phyloP scores from a whole-genome alignment of 2,797 vertebrate genomes.

The Crypturellus tataupa region DNA sequence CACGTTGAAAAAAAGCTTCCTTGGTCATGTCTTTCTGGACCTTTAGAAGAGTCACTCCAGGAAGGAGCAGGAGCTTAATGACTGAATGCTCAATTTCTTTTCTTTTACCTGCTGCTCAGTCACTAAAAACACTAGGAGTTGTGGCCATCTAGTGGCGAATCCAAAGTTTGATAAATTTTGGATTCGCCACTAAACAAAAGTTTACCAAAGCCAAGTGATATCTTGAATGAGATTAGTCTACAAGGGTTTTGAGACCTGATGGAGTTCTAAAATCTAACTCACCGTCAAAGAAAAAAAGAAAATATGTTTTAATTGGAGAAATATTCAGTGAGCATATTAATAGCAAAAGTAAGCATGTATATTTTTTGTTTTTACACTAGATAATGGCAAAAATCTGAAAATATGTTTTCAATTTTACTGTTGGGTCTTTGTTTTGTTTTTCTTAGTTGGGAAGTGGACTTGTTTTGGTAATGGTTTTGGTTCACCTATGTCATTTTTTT shows the following conservation, averaged over 20 bases:
- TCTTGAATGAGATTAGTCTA: background rate
- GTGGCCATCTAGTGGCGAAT: conserved; percentile 75
- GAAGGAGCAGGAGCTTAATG: background rate
- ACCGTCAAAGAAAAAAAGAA: background rate
- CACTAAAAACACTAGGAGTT: background rate
- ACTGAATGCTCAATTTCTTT: background rate
- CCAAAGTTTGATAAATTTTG: background rate
- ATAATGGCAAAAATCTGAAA: background rate
- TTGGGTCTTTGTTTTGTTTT: background rate
- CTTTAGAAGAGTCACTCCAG: background rate
- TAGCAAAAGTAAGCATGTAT: background rate
- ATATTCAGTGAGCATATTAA: background rate
- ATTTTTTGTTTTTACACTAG: background rate
- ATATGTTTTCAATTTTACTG: background rate
- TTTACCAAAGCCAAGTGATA: background rate
- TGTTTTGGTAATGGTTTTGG: background rate
- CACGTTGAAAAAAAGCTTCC: background rate
- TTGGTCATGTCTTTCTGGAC: background rate
- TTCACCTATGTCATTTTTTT: conserved; percentile 46
- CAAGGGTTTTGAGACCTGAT: background rate
- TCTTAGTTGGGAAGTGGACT: background rate
- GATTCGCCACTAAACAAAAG: too few species aligned
- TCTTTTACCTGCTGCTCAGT: background rate
- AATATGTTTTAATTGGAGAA: background rate
- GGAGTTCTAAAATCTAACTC: background rate